Base-by-base conservation (phyloP, 2,888 invertebrate species). In the Tupiocoris notatus region DNA sequence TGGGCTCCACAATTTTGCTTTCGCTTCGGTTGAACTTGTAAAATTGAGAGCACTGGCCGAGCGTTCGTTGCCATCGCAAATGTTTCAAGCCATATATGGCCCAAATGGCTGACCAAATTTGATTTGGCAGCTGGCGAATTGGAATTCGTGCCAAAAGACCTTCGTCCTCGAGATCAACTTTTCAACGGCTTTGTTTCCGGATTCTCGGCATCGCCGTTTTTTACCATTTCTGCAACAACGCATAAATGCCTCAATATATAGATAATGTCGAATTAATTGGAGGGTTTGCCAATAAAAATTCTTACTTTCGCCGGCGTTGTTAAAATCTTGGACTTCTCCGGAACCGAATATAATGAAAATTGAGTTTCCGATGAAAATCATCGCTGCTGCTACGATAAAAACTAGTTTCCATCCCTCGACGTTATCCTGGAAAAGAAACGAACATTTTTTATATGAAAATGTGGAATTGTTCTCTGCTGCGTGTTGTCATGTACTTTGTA, bases 331-430 rank as follows among this genome's bases (percentile, higher is more conserved):
- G 0, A 77, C 67, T 64, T 76, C 75, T 18, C 77, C 78, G 7
- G 78, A 75, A 23, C 79, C 79, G 64, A 79, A 63, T 16, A 59
- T 75, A 6, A 77, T 59, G 58, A 78, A 79, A 24, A 75, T 39
- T 9, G 66, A 20, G 62, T 79, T 79, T 2, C 76, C 79, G 2
- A 79, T n/a, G 73, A 79, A 79, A 66, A 77, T 77, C n/a, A 78
- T 66, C 16, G 56, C 21, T 6, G 79, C 77, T 63, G 78, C 74
- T n/a, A 76, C 76, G 16, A 76, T 61, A 23, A 79, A 79, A 12
- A 79, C 79, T 22, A 77, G 65, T 63, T 71, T 77, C 79, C 79
- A 79, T 17, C 77, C 62, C 39, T 64, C 65, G 9, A 39, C 56
- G 22, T 75, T 77, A 20, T 56, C 58, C 79, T 79, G 67, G 25